phyloP scores from a whole-genome alignment of 2,797 vertebrate genomes.

The Naso thynnoides region DNA sequence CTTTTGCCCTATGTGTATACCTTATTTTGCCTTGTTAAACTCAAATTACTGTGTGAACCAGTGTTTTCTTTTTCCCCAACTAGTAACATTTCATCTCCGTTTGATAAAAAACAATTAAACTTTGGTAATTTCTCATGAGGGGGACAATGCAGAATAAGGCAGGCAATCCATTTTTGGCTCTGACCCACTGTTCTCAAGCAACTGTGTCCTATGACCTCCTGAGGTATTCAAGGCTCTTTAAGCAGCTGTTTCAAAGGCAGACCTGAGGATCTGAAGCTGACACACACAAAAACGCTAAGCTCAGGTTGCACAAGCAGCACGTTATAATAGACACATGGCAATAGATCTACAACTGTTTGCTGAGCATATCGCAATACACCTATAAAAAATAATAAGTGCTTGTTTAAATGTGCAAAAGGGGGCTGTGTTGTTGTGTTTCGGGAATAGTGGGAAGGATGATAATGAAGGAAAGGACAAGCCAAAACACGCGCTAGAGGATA shows the following conservation, averaged over 20 bases:
- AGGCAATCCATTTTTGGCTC: constrained; percentile 50
- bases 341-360: constrained; percentile 30
- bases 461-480: constrained; percentile 58
- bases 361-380: constrained; percentile 26
- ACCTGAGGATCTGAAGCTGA: constrained; percentile 45
- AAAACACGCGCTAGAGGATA: constrained; percentile 66
- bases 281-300: constrained; percentile 15
- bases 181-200: constrained; percentile 60
- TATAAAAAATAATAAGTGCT: background rate
- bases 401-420: background rate
- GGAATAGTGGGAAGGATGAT: constrained; percentile 23
- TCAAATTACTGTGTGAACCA: background rate
- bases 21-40: too few relatives aligned
- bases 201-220: constrained; percentile 69
- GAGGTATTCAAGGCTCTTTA: constrained; percentile 67
- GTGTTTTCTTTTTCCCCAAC: background rate
- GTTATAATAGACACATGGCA: constrained; percentile 51
- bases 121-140: constrained; percentile 1
- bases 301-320: constrained; percentile 60
- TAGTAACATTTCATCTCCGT: background rate
- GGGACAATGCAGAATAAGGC: constrained; percentile 20
- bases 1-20: too few relatives aligned
- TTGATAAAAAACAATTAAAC: background rate
- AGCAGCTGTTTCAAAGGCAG: constrained; percentile 73
- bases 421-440: background rate